A percentile compares a stretch with the other conserved stretches of the same genome.
Conservation (phyloP, 2,888 invertebrate genomes). For the Himalopsyche kuldschensis region DNA sequence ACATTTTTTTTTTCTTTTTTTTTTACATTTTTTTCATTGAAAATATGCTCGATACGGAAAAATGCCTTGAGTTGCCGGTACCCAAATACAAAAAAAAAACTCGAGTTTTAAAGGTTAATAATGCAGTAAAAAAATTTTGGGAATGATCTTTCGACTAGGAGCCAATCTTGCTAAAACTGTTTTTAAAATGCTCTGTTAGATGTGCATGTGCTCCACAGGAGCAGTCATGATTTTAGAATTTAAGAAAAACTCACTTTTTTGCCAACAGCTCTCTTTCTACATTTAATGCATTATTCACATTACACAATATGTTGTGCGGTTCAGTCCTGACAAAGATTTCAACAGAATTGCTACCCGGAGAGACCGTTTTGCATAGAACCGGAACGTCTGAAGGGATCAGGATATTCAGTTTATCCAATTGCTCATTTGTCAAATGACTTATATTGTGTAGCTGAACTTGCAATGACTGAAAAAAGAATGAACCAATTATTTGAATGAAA, state of each 20-base stretch:
- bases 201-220: background rate
- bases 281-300: constrained; percentile 70
- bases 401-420: constrained; percentile 62
- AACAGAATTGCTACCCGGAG: constrained; percentile 54
- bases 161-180: too few species aligned
- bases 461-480: constrained; percentile 51
- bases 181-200: too few species aligned
- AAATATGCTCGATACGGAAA: too few species aligned
- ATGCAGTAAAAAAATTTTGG: too few species aligned
- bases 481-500: background rate
- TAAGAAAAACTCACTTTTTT: constrained; percentile 48
- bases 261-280: constrained; percentile 61
- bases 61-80: too few species aligned
- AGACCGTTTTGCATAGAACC: constrained; percentile 51
- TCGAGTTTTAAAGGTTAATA: too few species aligned
- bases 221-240: background rate
- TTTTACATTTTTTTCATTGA: too few species aligned
- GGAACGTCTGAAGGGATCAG: constrained; percentile 57
- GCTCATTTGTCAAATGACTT: constrained; percentile 54
- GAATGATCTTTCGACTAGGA: too few species aligned
- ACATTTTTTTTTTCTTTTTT: too few species aligned
- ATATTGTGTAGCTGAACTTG: constrained; percentile 62
- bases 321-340: constrained; percentile 71
- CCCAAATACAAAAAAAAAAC: too few species aligned
- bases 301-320: constrained; percentile 65